Percentiles rank a stretch among this genome's conserved stretches.
Evolutionary conservation across 2,888 invertebrate genomes (phyloP).

Genomic region (Labia minor): DNA sequence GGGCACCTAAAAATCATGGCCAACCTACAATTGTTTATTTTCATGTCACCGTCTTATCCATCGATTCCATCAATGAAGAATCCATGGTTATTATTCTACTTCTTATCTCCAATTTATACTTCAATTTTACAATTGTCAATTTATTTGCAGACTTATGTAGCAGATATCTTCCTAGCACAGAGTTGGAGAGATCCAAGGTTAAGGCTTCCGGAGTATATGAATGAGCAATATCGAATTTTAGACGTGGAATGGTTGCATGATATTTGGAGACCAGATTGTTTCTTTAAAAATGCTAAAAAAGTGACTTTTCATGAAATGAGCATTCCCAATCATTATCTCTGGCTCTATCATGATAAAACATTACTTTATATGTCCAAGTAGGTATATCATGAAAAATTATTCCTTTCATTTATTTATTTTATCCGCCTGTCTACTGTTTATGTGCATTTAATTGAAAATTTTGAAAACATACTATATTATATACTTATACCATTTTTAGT

Average conservation of each 20-base stretch:
- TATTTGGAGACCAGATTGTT: slow-evolving; percentile 88
- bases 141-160: slow-evolving; percentile 69
- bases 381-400: slow-evolving; percentile 33
- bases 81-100: slow-evolving; percentile 59
- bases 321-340: slow-evolving; percentile 84
- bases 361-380: slow-evolving; percentile 87
- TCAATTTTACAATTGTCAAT: not conserved
- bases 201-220: slow-evolving; percentile 85
- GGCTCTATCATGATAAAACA: slow-evolving; percentile 85
- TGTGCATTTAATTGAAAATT: not conserved
- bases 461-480: no score
- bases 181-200: slow-evolving; percentile 85
- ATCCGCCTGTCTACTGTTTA: slow-evolving; percentile 19
- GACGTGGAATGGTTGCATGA: slow-evolving; percentile 83
- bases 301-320: slow-evolving; percentile 90
- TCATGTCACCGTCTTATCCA: slow-evolving; percentile 77
- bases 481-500: no score
- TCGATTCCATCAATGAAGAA: slow-evolving; percentile 92
- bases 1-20: slow-evolving; percentile 73
- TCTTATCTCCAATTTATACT: not conserved
- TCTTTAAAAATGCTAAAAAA: slow-evolving; percentile 88
- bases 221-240: slow-evolving; percentile 77
- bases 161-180: slow-evolving; percentile 84
- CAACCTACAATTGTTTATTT: slow-evolving; percentile 83
- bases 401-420: no score